These are phyloP conservation scores for Solen grandis DNA, from an alignment of 1,140 invertebrate species.

Conservation along the genomic window DNA sequence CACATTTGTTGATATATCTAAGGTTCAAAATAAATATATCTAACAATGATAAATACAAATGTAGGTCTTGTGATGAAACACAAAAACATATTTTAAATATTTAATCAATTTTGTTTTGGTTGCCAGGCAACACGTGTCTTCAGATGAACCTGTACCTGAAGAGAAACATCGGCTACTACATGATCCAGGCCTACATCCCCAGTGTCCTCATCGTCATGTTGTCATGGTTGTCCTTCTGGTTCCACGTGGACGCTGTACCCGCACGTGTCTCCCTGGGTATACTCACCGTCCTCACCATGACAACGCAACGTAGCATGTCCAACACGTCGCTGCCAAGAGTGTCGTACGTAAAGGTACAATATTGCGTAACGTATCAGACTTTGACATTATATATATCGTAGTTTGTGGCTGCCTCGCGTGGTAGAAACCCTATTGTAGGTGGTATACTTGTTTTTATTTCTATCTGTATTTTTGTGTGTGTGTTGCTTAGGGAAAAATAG, in stretches of 20 bases:
- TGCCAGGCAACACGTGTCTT: constrained; percentile 80
- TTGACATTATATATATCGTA: not conserved
- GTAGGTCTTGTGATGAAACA: no score
- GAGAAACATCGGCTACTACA: constrained; percentile 94
- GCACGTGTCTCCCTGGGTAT: constrained; percentile 83
- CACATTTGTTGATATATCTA: no score
- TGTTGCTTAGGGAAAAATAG: no score
- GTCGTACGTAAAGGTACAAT: constrained; percentile 76
- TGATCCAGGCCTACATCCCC: constrained; percentile 95
- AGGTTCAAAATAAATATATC: no score
- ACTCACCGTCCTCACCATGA: constrained; percentile 80
- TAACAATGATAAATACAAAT: no score
- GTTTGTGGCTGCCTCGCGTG: no score
- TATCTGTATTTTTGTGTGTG: no score
- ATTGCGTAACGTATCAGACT: not conserved
- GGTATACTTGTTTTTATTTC: no score
- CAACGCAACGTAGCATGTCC: constrained; percentile 65
- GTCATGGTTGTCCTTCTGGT: constrained; percentile 90
- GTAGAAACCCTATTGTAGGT: no score
- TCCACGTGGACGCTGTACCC: constrained; percentile 84
- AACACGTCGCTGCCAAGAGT: constrained; percentile 75
- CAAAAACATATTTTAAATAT: no score
- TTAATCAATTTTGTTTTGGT: no score
- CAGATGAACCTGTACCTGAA: constrained; percentile 92
- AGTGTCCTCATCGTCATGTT: constrained; percentile 96